Evolutionary conservation across 1,140 invertebrate species (phyloP), one percentile per base, ranked within the genome.

Genomic region (Drosophila rufa): DNA sequence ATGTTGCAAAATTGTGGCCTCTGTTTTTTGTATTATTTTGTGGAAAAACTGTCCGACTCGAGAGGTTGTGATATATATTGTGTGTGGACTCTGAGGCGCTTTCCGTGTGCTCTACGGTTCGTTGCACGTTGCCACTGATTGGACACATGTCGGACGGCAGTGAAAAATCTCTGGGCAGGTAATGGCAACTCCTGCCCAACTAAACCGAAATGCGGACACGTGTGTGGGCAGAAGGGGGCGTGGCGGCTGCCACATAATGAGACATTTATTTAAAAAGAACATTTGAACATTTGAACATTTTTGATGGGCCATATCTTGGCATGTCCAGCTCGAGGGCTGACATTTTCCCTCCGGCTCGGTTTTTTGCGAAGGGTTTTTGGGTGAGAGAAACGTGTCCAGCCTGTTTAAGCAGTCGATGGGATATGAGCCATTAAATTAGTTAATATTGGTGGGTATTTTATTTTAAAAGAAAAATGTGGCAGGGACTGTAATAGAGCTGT

Each of bases 201-300:
- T 70, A 68, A 69, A 51, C 64, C 38, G 47, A 36, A 55, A 77
- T 50, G 65, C 50, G 75, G 74, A 55, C 75, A 78, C 75, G 75
- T 78, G 75, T 59, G 56, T 56, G 56, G 33, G 15, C 30, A 33
- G 15, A 7, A 14, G 55, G 9, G 3, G 55, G 69, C 62, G 69
- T 73, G 56, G 40, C 27, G 55, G 36, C 51, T 30, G 74, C 47
- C 73, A 68, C 48, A 78, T 78, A 78, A 78, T 78, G 75, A 78
- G 75, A 78, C 75, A 77, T 77, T 78, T 78, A 78, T 78, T 78
- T 78, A 77, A 78, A 78, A 77, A 69, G 68, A 70, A 70, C 67
- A 70, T 70, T 70, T 56, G 50, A 65, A 75, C 53, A 77, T 75
- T 77, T 68, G 65, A 42, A 50, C 42, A 61, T 76, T 78, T 78